These are phyloP conservation scores for Teleogryllus occipitalis DNA, from an alignment of 1,140 invertebrate species.

Conservation along the genomic window DNA sequence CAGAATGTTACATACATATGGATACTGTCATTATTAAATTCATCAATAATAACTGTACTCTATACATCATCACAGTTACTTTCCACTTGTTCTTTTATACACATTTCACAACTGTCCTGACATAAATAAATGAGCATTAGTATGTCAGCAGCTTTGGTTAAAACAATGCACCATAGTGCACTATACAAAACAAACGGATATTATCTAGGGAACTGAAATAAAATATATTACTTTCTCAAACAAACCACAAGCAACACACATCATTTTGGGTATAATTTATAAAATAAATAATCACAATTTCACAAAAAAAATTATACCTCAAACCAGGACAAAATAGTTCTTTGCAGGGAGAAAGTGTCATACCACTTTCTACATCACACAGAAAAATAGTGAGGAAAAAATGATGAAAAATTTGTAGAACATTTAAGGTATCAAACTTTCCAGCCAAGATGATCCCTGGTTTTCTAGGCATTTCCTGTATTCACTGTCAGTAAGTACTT, in stretches of 20 bases:
- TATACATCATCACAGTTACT: slow-evolving; percentile 1
- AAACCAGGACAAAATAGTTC: slow-evolving; percentile 1
- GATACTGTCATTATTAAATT: not conserved
- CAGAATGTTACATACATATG: not conserved
- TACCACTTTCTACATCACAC: not conserved
- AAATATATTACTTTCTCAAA: slow-evolving; percentile 6
- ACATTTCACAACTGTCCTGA: not conserved
- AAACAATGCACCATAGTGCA: not conserved
- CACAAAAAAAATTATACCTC: slow-evolving; percentile 5
- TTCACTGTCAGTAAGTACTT: not conserved
- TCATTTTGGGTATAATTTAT: slow-evolving; percentile 2
- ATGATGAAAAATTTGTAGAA: not conserved
- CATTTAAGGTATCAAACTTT: slow-evolving; percentile 5
- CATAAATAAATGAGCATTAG: not conserved
- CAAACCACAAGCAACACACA: slow-evolving; percentile 3
- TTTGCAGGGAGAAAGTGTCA: not conserved
- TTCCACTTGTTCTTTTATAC: not conserved
- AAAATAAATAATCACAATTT: slow-evolving; percentile 6
- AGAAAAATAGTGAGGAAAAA: not conserved
- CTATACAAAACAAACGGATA: not conserved
- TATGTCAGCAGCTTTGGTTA: slow-evolving; percentile 1
- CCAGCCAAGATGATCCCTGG: not conserved
- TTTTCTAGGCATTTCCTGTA: not conserved
- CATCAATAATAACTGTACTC: not conserved
- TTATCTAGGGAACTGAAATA: slow-evolving; percentile 1